These are phyloP conservation scores for Megalops cyprinoides DNA, from an alignment of 2,797 vertebrate species.

Conservation along the genomic window DNA sequence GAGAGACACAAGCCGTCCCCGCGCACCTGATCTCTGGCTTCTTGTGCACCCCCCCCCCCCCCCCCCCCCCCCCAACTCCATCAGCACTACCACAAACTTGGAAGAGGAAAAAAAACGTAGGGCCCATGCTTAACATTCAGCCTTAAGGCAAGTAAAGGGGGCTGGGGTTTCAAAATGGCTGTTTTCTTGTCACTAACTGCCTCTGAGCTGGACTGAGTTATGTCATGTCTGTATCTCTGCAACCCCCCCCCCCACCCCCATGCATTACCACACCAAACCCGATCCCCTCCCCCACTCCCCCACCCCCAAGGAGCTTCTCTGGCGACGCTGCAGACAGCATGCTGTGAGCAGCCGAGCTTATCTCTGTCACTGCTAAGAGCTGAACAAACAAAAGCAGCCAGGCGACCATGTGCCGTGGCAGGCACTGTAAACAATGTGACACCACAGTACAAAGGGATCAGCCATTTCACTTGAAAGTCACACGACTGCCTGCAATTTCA, in stretches of 20 bases:
- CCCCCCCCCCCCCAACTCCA: no score
- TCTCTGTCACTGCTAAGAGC: slow-evolving; percentile 50
- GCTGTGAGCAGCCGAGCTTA: slow-evolving; percentile 44
- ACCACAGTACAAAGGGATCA: slow-evolving; percentile 53
- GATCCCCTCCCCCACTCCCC: background rate
- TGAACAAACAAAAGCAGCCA: slow-evolving; percentile 57
- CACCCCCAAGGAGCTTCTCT: background rate
- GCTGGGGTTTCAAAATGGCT: background rate
- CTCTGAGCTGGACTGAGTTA: background rate
- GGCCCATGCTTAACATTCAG: background rate
- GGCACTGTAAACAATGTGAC: slow-evolving; percentile 47
- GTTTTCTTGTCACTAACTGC: background rate
- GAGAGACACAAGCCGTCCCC: background rate
- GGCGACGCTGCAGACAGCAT: background rate
- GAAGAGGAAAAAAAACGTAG: background rate
- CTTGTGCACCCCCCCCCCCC: background rate
- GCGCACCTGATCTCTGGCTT: background rate
- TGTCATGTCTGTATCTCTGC: slow-evolving; percentile 20
- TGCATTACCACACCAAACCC: no score
- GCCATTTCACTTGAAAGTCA: slow-evolving; percentile 48
- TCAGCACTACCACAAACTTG: no score
- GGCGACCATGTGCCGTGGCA: slow-evolving; percentile 25
- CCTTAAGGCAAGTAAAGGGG: background rate
- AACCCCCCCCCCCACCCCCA: background rate
- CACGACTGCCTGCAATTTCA: slow-evolving; percentile 58